Evolutionary conservation across 2,797 vertebrate species (phyloP).

Genomic region (Sparidentex hasta): DNA sequence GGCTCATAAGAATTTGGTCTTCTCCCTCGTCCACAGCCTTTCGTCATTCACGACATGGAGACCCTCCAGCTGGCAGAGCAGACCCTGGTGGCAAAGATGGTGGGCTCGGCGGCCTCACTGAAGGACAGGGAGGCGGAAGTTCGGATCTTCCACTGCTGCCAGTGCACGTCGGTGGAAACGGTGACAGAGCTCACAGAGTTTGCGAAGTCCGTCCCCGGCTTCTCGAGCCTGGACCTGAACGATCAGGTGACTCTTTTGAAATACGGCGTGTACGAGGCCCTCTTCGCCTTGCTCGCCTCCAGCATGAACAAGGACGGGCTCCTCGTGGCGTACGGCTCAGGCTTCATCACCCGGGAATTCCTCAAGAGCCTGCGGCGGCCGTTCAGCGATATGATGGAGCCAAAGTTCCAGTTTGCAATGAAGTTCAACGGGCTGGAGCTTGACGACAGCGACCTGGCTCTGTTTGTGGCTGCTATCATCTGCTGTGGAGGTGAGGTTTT

Average conservation of each 20-base stretch:
- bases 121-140: conserved; percentile 94
- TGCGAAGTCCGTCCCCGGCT: conserved; percentile 96
- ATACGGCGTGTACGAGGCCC: conserved; percentile 96
- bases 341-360: conserved; percentile 98
- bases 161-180: conserved; percentile 94
- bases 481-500: conserved; percentile 94
- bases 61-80: conserved; percentile 95
- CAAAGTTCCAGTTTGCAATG: conserved; percentile 98
- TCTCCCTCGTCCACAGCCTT: conserved; percentile 83
- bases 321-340: conserved; percentile 92
- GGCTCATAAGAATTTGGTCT: background rate
- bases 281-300: conserved; percentile 95
- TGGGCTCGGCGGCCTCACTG: conserved; percentile 84
- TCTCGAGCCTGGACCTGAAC: conserved; percentile 92
- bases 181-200: conserved; percentile 97
- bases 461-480: conserved; percentile 97
- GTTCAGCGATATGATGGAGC: conserved; percentile 98
- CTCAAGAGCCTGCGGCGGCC: conserved; percentile 96
- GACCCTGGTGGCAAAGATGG: conserved; percentile 92
- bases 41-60: conserved; percentile 98
- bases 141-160: conserved; percentile 96
- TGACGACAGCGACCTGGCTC: conserved; percentile 95
- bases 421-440: conserved; percentile 96
- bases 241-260: conserved; percentile 97
- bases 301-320: conserved; percentile 99